Percentiles rank a stretch among this genome's conserved stretches.
These are phyloP conservation scores for Craniophora ligustri DNA, from an alignment of 2,888 invertebrate species.

Conservation along the genomic window DNA sequence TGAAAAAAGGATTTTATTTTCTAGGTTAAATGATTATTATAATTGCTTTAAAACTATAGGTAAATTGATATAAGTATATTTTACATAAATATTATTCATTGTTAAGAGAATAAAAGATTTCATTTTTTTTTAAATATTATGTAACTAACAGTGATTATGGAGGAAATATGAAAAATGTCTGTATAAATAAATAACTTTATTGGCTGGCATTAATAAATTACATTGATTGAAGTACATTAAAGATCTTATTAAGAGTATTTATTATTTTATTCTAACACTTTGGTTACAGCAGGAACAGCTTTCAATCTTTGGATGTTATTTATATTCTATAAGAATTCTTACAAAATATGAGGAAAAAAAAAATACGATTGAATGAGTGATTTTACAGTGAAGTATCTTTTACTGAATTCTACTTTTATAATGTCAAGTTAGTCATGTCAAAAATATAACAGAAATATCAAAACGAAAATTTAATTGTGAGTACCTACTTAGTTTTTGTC, in stretches of 20 bases:
- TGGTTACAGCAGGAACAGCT: conserved; percentile 24
- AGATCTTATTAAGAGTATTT: conserved; percentile 64
- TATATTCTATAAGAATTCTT: conserved; percentile 1
- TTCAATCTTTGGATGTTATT: conserved; percentile 18
- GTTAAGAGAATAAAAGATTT: conserved; percentile 30
- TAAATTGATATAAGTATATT: conserved; percentile 33
- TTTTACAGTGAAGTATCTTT: no score
- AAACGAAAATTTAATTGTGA: neutral
- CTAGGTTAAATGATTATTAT: conserved; percentile 34
- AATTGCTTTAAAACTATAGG: conserved; percentile 32
- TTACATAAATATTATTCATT: conserved; percentile 27
- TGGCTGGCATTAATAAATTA: conserved; percentile 73
- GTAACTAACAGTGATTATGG: conserved; percentile 24
- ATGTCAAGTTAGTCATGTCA: no score
- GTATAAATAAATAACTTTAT: conserved; percentile 74
- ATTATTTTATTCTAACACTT: conserved; percentile 50
- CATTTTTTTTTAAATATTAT: conserved; percentile 38
- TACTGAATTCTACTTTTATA: no score
- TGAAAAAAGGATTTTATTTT: conserved; percentile 16
- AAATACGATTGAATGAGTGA: neutral
- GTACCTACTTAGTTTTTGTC: neutral
- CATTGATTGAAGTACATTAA: conserved; percentile 68
- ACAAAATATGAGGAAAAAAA: neutral
- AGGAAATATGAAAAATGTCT: conserved; percentile 34
- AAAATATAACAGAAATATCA: no score